Evolutionary conservation across 2,113 vertebrate species (phyloP), one percentile per base, ranked within the genome.

Genomic region (Terrapene triunguis): DNA sequence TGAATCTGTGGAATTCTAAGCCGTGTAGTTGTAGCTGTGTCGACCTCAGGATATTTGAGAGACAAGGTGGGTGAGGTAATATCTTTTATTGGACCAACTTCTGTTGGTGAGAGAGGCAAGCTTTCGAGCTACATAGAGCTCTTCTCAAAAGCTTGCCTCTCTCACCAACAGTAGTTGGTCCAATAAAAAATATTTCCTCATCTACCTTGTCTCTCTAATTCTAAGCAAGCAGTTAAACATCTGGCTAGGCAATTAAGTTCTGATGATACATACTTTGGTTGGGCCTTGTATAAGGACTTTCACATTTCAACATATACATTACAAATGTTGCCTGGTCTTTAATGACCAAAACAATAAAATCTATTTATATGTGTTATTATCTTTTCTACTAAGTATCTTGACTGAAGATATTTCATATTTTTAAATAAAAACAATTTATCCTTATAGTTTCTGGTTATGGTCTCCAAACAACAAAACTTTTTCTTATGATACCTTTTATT

Each of bases 381-480:
- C 87, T 92, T 95, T 89, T n/a, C 59, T 90, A 47, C 29, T 92
- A 95, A 95, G 85, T 89, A 42, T 93, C 96, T 95, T 96, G 89
- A 78, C 95, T 95, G 89, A 55, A 93, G 85, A 80, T 21, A 69
- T 86, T 93, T 62, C 80, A 82, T 95, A 94, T 83, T 95, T 94
- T 95, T 83, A 92, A 94, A 94, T 89, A 96, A 95, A 69, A 95
- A 48, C 69, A 84, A 53, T 84, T 10, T 95, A 51, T 92, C 44
- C 84, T 62, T 62, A 86, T 88, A 83, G 65, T 5, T 92, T 89
- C 76, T 59, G 85, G 83, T 16, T 38, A 85, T 38, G 29, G 89
- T 97, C 51, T 94, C 96, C 93, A 95, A 96, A 96, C 96, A 97
- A 97, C 96, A 86, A 82, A 89, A 27, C 27, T 95, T 80, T 62